A percentile compares a stretch with the other conserved stretches of the same genome.
These are phyloP conservation scores for Planiliza haematocheilus DNA, from an alignment of 2,113 vertebrate genomes.

Conservation along the genomic window DNA sequence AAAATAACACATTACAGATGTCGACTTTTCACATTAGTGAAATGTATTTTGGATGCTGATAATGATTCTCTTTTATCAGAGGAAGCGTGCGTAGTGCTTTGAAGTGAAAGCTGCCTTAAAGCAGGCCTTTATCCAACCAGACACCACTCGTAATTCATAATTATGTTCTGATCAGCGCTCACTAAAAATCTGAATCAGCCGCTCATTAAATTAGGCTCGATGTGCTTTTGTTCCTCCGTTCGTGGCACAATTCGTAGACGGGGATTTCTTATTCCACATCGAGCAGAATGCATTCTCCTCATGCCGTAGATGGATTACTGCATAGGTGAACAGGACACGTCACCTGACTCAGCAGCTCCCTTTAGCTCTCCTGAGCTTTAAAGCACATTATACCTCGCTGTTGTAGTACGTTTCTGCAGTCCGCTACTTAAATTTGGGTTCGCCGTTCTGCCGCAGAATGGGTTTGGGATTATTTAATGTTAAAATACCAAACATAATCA, in stretches of 20 bases:
- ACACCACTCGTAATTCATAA: slow-evolving; percentile 48
- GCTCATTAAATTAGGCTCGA: slow-evolving; percentile 53
- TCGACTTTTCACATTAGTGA: slow-evolving; percentile 53
- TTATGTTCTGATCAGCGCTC: slow-evolving; percentile 66
- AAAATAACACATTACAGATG: slow-evolving; percentile 34
- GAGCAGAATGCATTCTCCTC: background rate
- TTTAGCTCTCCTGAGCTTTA: slow-evolving; percentile 2
- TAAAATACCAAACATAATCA: background rate
- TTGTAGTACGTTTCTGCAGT: slow-evolving; percentile 2
- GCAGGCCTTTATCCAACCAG: slow-evolving; percentile 35
- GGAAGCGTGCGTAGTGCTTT: slow-evolving; percentile 42
- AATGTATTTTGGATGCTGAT: slow-evolving; percentile 54
- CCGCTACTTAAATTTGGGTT: background rate
- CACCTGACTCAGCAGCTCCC: slow-evolving; percentile 22
- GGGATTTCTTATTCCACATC: background rate
- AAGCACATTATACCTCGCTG: background rate
- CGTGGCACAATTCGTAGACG: slow-evolving; percentile 5
- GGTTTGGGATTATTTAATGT: background rate
- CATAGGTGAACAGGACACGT: background rate
- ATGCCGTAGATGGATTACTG: background rate
- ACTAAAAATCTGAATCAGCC: slow-evolving; percentile 50
- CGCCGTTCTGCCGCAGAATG: too few species aligned
- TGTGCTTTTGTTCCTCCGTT: slow-evolving; percentile 14
- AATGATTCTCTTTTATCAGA: slow-evolving; percentile 61
- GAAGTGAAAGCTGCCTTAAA: slow-evolving; percentile 58